These are phyloP conservation scores for Coregonus suidteri DNA, from an alignment of 2,797 vertebrate species.

Conservation along the genomic window DNA sequence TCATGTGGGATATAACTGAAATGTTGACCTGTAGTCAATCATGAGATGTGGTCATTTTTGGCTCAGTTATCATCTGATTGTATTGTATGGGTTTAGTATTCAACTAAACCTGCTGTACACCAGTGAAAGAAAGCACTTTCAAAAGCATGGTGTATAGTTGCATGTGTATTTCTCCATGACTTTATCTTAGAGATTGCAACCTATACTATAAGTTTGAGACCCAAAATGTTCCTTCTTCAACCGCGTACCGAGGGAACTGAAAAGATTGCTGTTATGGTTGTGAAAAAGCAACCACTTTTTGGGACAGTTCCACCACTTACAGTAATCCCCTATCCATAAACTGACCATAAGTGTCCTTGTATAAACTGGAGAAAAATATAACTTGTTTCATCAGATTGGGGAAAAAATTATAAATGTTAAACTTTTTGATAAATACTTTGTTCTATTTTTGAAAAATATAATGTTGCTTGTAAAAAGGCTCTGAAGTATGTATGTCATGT, in stretches of 20 bases:
- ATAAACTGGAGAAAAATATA: constrained; percentile 63
- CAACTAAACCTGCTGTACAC: constrained; percentile 3
- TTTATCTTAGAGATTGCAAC: no score
- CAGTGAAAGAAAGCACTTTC: constrained; percentile 28
- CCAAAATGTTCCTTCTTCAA: neutral
- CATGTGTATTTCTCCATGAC: neutral
- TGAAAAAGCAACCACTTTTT: neutral
- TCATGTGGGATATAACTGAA: neutral
- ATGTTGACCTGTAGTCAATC: neutral
- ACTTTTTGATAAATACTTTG: constrained; percentile 70
- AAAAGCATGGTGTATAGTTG: constrained; percentile 59
- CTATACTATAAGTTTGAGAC: neutral
- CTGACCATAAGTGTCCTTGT: constrained; percentile 81
- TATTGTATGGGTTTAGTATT: constrained; percentile 9
- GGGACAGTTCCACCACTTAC: neutral
- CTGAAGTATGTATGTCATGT: constrained; percentile 60
- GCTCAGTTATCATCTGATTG: neutral
- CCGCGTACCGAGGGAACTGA: neutral
- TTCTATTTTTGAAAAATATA: constrained; percentile 72
- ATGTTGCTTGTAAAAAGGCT: constrained; percentile 64
- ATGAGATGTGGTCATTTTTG: neutral
- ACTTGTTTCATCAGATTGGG: constrained; percentile 56
- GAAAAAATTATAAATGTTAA: constrained; percentile 55
- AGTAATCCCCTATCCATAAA: constrained; percentile 47
- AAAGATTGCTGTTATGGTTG: neutral